Evolutionary conservation across 2,888 invertebrate genomes (phyloP).

Genomic region (Crepidodera aurea): DNA sequence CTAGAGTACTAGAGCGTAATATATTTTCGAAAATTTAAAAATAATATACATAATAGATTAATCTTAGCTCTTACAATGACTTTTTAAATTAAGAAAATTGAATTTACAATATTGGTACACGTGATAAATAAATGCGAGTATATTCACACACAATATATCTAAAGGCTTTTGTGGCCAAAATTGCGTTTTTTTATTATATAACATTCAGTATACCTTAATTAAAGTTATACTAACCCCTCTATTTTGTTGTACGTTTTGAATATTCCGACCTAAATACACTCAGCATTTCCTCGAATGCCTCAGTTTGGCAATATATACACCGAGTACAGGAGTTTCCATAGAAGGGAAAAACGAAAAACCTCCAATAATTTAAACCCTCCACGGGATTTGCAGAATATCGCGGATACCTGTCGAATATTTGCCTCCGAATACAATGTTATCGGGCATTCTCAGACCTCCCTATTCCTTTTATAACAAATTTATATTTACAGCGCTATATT

Average conservation of each 20-base stretch:
- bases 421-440: slow-evolving; percentile 39
- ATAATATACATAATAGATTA: no score
- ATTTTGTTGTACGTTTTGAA: not conserved
- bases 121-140: no score
- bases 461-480: slow-evolving; percentile 21
- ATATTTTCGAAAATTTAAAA: no score
- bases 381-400: slow-evolving; percentile 18
- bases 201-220: no score
- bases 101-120: no score
- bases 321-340: not conserved
- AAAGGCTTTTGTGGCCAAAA: no score
- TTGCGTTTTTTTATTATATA: no score
- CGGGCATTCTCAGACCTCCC: slow-evolving; percentile 41
- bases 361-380: slow-evolving; percentile 24
- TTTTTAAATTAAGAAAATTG: no score
- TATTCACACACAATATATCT: no score
- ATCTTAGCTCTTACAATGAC: no score
- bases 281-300: not conserved
- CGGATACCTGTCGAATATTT: slow-evolving; percentile 28
- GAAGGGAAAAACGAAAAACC: slow-evolving; percentile 11
- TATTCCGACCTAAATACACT: not conserved
- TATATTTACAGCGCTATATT: slow-evolving; percentile 25
- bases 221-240: no score
- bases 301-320: not conserved
- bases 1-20: no score